phyloP scores from a whole-genome alignment of 2,113 vertebrate species.

The Lynx canadensis region DNA sequence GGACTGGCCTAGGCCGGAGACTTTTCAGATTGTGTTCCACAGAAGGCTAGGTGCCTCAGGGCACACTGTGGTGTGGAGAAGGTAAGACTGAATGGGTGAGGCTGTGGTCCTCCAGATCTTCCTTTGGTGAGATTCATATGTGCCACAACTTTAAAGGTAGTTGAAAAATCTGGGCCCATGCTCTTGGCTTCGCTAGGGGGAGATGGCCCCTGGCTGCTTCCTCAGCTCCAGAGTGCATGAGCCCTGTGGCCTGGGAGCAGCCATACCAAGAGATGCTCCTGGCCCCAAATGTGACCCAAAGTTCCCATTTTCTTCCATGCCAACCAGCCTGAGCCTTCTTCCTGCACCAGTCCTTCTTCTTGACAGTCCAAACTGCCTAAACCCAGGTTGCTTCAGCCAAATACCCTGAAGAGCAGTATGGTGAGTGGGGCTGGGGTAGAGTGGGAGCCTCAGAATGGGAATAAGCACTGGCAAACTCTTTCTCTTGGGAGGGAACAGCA shows the following conservation, averaged over 20 bases:
- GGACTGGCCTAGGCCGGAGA: neutral
- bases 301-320: neutral
- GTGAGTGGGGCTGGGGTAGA: neutral
- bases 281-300: neutral
- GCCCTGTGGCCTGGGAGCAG: neutral
- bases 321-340: neutral
- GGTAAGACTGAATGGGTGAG: neutral
- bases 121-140: neutral
- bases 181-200: neutral
- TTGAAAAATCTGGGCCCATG: neutral
- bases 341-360: neutral
- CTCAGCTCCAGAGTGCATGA: neutral
- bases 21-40: conserved; percentile 10
- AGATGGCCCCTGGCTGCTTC: neutral
- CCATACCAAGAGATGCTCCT: neutral
- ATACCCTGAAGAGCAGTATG: neutral
- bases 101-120: neutral
- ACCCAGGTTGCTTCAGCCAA: neutral
- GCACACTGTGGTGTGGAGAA: neutral
- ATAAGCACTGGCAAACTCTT: neutral
- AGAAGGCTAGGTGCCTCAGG: neutral
- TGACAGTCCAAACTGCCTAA: neutral
- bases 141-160: neutral
- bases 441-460: neutral
- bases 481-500: neutral